Base-by-base conservation (phyloP, 2,888 invertebrate species). In the Cryptophagus acutangulus region DNA sequence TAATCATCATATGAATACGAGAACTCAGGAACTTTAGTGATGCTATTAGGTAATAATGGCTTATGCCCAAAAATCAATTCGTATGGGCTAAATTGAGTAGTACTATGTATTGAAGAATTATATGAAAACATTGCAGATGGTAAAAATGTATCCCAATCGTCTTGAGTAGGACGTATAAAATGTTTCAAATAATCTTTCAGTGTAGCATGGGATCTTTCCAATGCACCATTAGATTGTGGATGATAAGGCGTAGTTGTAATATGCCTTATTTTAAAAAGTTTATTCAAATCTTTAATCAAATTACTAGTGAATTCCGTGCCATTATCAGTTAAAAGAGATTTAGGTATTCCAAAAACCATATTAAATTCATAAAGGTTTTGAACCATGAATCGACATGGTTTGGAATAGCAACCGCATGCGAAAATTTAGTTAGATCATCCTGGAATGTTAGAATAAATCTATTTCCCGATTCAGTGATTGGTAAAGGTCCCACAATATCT, bases 51-150 rank as follows among this genome's bases (percentile, higher is more conserved):
- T 3, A 64, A 39, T 6, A 14, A 43, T 1, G 64, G 53, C 45
- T 61, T 63, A 34, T 53, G 42, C 2, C 63, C 65, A 41, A 61
- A 67, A 3, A 66, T 2, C 17, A 66, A 36, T 46, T 66, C 66
- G 24, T 54, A 61, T 2, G 64, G 64, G 1, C 61, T 55, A 29
- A 51, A 61, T 8, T 56, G 44, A 1, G 63, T 65, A 1, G 59
- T 53, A 9, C 46, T 42, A 39, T 67, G 63, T 2, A 52, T 39
- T 3, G 41, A 45, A 18, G 55, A 52, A 20, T 62, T 60, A 40
- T 65, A 65, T 1, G 56, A 36, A 34, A 64, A 48, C 39, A 62
- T 54, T 0, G 59, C 61, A 8, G 54, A 52, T 3, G 36, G 36
- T 5, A 66, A n/a, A 38, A 49, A 58, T 8, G 42, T 38, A 28